phyloP scores from a whole-genome alignment of 2,888 invertebrate species.

The Mythimna lalbum region DNA sequence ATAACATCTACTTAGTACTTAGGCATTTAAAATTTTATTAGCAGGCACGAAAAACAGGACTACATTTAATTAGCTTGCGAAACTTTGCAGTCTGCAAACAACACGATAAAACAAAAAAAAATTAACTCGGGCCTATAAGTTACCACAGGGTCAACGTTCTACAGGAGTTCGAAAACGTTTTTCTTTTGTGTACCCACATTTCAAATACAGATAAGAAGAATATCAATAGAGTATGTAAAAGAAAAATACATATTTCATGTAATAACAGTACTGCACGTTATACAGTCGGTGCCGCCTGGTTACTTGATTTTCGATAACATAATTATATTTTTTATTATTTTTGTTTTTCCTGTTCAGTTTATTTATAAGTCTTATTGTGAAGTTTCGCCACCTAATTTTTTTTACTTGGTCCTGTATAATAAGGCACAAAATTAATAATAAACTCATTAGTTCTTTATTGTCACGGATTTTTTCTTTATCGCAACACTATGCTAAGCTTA shows the following conservation, averaged over 20 bases:
- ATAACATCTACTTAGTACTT: constrained; percentile 3
- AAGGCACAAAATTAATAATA: constrained; percentile 40
- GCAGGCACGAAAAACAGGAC: constrained; percentile 12
- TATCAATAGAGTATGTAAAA: too few species aligned
- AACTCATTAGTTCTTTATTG: background rate
- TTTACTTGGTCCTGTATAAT: constrained; percentile 2
- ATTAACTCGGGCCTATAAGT: too few species aligned
- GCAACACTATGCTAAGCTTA: constrained; percentile 8
- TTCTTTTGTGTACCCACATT: too few species aligned
- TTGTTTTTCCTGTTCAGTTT: background rate
- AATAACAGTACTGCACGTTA: background rate
- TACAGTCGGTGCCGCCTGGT: background rate
- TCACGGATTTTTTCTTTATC: background rate
- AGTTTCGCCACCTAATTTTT: background rate
- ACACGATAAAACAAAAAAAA: background rate
- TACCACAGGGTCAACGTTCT: too few species aligned
- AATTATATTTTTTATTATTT: background rate
- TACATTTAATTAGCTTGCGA: background rate
- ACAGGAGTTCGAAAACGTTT: too few species aligned
- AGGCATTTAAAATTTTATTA: constrained; percentile 9
- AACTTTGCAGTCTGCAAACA: background rate
- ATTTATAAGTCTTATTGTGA: background rate
- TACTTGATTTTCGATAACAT: background rate
- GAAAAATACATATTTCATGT: background rate
- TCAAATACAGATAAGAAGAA: too few species aligned